Conservation (phyloP, 1,140 invertebrate species). For the Drepana arcuata region DNA sequence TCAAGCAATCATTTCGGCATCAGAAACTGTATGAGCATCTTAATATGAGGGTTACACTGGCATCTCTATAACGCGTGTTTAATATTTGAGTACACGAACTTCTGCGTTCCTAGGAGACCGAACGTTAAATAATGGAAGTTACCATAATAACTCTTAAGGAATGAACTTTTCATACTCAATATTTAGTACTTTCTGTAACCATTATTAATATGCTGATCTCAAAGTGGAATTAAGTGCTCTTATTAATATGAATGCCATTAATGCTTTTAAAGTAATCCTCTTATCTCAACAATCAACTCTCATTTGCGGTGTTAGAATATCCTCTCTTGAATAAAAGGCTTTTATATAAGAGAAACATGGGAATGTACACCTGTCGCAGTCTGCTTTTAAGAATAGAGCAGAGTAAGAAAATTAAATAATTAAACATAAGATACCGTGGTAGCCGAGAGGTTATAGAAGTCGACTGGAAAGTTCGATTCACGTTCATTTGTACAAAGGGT, state of each 20-base stretch:
- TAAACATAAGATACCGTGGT: neutral
- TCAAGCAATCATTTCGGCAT: conserved; percentile 34
- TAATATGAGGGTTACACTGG: conserved; percentile 33
- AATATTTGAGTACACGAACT: conserved; percentile 70
- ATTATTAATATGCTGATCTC: conserved; percentile 1
- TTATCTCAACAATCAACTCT: conserved; percentile 27
- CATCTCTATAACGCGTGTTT: conserved; percentile 62
- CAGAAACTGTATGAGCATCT: conserved; percentile 26
- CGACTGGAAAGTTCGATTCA: no score
- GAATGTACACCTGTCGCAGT: conserved; percentile 33
- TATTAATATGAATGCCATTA: conserved; percentile 18
- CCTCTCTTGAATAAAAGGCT: conserved; percentile 28
- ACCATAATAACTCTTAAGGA: conserved; percentile 61
- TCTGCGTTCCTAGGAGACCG: no score
- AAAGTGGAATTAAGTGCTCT: conserved; percentile 6
- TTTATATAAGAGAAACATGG: conserved; percentile 30
- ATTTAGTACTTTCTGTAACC: no score
- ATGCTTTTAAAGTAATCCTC: conserved; percentile 26
- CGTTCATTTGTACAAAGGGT: no score
- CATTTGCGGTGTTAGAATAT: conserved; percentile 29
- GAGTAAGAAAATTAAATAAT: conserved; percentile 19
- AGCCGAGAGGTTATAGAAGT: no score
- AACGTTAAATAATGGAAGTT: conserved; percentile 67
- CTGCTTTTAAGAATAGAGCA: conserved; percentile 29
- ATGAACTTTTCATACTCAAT: no score